These are phyloP conservation scores for Drosophila repleta DNA, from an alignment of 1,140 invertebrate genomes.

Conservation along the genomic window DNA sequence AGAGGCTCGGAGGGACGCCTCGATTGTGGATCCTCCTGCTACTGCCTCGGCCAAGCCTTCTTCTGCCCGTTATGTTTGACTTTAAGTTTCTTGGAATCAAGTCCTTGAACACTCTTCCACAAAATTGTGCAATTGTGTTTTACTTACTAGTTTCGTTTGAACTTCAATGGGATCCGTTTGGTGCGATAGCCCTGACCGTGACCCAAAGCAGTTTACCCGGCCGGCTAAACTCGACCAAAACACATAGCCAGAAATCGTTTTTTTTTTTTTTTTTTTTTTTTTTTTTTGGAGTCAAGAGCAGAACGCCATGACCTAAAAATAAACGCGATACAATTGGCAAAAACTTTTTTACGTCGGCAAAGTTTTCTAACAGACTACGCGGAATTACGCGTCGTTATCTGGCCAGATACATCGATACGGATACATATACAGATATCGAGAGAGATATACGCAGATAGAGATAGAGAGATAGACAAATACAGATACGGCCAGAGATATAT, in stretches of 20 bases:
- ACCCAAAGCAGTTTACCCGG: slow-evolving; percentile 7
- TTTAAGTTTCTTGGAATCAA: too few species aligned
- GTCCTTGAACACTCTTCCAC: slow-evolving; percentile 8
- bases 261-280: not conserved
- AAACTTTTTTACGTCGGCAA: slow-evolving; percentile 58
- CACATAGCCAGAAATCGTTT: slow-evolving; percentile 40
- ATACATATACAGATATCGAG: slow-evolving; percentile 8
- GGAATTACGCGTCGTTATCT: slow-evolving; percentile 64
- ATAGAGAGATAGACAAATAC: slow-evolving; percentile 26
- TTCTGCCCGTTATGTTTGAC: too few species aligned
- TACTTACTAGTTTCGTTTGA: slow-evolving; percentile 14
- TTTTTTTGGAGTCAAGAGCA: slow-evolving; percentile 18
- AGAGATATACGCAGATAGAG: slow-evolving; percentile 18
- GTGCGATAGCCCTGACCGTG: slow-evolving; percentile 23
- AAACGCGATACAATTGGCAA: slow-evolving; percentile 54
- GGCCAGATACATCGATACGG: slow-evolving; percentile 22
- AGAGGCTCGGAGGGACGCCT: too few species aligned
- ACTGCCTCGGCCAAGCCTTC: too few species aligned
- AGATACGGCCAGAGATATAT: slow-evolving; percentile 29
- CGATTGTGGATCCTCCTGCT: too few species aligned
- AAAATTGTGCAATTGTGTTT: too few species aligned
- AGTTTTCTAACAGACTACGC: slow-evolving; percentile 68
- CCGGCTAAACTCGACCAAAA: slow-evolving; percentile 14
- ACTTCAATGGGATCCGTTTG: not conserved
- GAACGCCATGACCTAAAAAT: slow-evolving; percentile 78